Base-by-base conservation (phyloP, 1,140 invertebrate species). In the Tenebrio molitor region DNA sequence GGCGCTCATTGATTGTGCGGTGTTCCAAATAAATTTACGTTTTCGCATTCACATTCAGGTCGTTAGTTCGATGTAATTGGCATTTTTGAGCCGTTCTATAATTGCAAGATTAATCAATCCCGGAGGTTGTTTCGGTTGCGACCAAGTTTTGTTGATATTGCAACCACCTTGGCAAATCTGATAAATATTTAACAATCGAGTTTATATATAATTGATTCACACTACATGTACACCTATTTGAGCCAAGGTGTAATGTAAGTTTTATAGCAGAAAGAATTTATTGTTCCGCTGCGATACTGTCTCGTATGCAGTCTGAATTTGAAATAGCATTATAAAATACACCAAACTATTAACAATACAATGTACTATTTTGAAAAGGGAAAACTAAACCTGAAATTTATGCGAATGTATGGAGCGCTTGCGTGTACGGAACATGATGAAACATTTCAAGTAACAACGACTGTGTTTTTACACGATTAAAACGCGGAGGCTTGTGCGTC, bases 401-500 rank as follows among this genome's bases (percentile, higher is more conserved):
- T 29, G 25, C 8, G 50, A 29, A 58, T 8, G 21, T 58, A 23
- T 58, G 19, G 0, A 25, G 50, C 50, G 50, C 50, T 58, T 58
- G 50, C 50, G 50, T 58, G 44, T 21, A 29, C n/a, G 25, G 25
- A 29, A 29, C 25, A 39, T 39, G 36, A 70, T 29, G 33, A 19
- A 62, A 70, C 69, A 70, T 70, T 70, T 63, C 19, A 70, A 69
- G 21, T 53, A 53, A 62, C 50, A 29, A 50, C 58, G 69, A 50
- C 53, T 36, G 58, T 53, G 70, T 72, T 72, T 72, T 72, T 72
- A 67, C 41, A 39, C 44, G 63, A 72, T 72, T 72, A 66, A 66
- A 72, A 72, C 58, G 64, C 29, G 16, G 63, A 44, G 62, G 42
- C 50, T 58, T 58, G 33, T 44, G 70, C 63, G 50, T 69, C 65